Evolutionary conservation across 1,140 invertebrate genomes (phyloP).

Genomic region (Pentalonia nigronervosa): DNA sequence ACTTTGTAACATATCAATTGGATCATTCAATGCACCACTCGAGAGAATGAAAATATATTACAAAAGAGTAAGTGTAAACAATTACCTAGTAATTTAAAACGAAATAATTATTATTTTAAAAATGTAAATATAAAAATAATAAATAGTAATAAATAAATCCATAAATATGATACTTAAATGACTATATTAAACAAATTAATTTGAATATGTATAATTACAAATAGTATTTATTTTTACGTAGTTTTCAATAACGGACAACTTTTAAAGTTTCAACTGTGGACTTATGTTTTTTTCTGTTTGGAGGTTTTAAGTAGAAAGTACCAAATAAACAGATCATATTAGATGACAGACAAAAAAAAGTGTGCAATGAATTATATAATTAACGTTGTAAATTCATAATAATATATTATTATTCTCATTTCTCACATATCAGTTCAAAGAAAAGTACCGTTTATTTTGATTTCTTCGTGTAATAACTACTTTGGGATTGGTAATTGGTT

Average conservation of each 20-base stretch:
- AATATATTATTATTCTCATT: neutral
- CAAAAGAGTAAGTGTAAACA: neutral
- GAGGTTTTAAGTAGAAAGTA: neutral
- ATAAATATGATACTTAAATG: neutral
- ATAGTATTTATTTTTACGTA: neutral
- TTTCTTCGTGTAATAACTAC: neutral
- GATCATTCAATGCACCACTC: too few relatives aligned
- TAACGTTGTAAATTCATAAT: neutral
- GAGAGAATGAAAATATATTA: neutral
- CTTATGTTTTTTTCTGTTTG: neutral
- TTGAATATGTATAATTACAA: neutral
- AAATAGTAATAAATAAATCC: neutral
- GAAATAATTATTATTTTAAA: neutral
- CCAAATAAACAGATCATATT: neutral
- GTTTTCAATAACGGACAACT: neutral
- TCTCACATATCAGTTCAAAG: conserved; percentile 22
- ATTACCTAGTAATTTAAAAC: neutral
- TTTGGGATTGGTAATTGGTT: neutral
- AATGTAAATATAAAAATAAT: neutral
- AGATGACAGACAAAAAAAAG: neutral
- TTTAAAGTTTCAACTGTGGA: neutral
- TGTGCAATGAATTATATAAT: neutral
- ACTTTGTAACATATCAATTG: neutral
- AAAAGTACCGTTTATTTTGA: conserved; percentile 27
- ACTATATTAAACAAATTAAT: neutral